Base-by-base conservation (phyloP, 2,113 vertebrate genomes). In the Larimichthys polyactis region DNA sequence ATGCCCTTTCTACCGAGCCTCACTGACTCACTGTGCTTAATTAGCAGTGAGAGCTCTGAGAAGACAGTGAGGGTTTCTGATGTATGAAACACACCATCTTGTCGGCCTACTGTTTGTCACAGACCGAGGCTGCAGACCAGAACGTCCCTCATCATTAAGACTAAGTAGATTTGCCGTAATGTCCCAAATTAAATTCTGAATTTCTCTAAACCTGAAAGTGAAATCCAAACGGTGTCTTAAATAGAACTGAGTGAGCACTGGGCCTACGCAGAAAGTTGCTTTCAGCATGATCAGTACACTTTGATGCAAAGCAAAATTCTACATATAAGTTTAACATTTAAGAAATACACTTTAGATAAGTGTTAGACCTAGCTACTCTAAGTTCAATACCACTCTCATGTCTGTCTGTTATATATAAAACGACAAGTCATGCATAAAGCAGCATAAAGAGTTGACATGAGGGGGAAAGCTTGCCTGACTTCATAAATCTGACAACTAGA, bases 21-120 rank as follows among this genome's bases (percentile, higher is more conserved):
- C 78, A 71, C 81, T 84, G 90, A 91, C 83, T 91, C 81, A 89
- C 67, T 43, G 69, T 22, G 59, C 64, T 72, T 87, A 84, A 90
- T 91, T 90, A 82, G 71, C 84, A 87, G 44, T 7, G 32, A 62
- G 82, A 57, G 69, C 72, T 82, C 68, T 81, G 73, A 81, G 71
- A 58, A 87, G 76, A 81, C 63, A 62, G 36, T 68, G 60, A 82
- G 44, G 65, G 78, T 62, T 84, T 78, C 75, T 85, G 77, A 82
- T 84, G 70, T 52, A 75, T 68, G 77, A 79, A 85, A 68, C 20
- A 60, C 67, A 82, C 11, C 40, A 77, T 86, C 75, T 90, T 83
- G 67, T 79, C 67, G 12, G 71, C 60, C 69, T 29, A 32, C 63
- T 65, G 74, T 76, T 83, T 81, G 75, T 78, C 29, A 73, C 81